Evolutionary conservation across 2,113 vertebrate species (phyloP), one percentile per base, ranked within the genome.

Genomic region (Morone chrysops): DNA sequence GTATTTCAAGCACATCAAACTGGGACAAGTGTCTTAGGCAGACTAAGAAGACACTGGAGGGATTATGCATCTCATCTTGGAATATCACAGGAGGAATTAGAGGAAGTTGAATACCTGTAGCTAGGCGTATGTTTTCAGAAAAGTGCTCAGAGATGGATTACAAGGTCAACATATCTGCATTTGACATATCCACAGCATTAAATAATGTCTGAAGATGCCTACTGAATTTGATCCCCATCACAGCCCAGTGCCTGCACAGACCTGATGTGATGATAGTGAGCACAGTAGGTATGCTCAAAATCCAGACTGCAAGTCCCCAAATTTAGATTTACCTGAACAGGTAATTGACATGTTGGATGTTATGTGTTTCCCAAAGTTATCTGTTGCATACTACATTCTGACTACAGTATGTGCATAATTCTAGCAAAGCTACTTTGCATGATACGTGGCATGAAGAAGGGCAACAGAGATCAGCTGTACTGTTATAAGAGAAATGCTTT

Each of bases 121-220:
- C 60, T 22, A 4, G 9, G 31, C 48, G 16, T 20, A 60, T 41
- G 1, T 41, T 45, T 17, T 63, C 45, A 65, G 53, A 45, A 65
- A 45, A 54, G 10, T 31, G 17, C 51, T 43, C 31, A 8, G 36
- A 57, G 53, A 51, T 48, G 13, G 54, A 43, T 43, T 50, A 51
- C 43, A 61, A 20, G 41, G 41, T 71, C 59, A 74, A 57, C 53
- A 45, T 59, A 48, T 41, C 36, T 36, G 12, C 36, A 62, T 54
- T 62, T 60, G n/a, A 45, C 57, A 60, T 43, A 68, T 51, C 36
- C 45, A 68, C 57, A 13, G 47, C 16, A 75, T 62, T 43, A 14
- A 69, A 40, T 54, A 53, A 62, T 14, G 17, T 38, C 41, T 54
- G 18, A 13, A 62, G 22, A 22, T 12, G n/a, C 63, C 31, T 36